These are phyloP conservation scores for Thalpophila matura DNA, from an alignment of 2,888 invertebrate species.

Conservation along the genomic window DNA sequence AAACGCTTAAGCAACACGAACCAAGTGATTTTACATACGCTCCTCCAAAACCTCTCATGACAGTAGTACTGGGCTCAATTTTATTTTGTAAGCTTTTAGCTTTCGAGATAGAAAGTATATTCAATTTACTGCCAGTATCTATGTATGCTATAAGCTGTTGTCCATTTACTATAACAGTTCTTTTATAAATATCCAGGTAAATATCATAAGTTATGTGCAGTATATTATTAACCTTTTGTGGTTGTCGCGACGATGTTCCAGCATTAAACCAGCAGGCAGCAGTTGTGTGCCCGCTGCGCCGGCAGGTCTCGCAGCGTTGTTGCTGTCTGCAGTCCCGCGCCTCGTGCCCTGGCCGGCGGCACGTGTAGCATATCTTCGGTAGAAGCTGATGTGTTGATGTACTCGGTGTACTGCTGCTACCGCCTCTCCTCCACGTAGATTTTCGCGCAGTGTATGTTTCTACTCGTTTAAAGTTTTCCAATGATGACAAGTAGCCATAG, in stretches of 20 bases:
- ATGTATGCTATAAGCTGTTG: conserved; percentile 8
- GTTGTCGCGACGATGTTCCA: background rate
- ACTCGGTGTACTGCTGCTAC: background rate
- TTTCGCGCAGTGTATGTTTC: background rate
- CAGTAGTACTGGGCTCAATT: background rate
- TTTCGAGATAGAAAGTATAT: conserved; percentile 16
- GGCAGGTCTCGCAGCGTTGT: background rate
- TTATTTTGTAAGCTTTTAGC: no score
- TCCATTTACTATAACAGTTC: conserved; percentile 10
- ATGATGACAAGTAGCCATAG: conserved; percentile 13
- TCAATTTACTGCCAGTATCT: conserved; percentile 37
- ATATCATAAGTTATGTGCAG: conserved; percentile 12
- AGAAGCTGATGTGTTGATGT: background rate
- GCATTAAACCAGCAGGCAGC: background rate
- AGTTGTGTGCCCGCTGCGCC: conserved; percentile 1
- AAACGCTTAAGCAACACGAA: no score
- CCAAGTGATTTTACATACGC: conserved; percentile 13
- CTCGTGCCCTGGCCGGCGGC: background rate
- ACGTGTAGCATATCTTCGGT: conserved; percentile 1
- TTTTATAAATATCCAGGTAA: conserved; percentile 14
- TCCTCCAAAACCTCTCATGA: conserved; percentile 34
- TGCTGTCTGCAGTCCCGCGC: background rate
- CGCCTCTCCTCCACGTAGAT: conserved; percentile 4
- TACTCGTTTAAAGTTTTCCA: conserved; percentile 1
- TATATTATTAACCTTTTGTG: conserved; percentile 2